These are phyloP conservation scores for Drosophila monieri DNA, from an alignment of 2,888 invertebrate species.

Conservation along the genomic window DNA sequence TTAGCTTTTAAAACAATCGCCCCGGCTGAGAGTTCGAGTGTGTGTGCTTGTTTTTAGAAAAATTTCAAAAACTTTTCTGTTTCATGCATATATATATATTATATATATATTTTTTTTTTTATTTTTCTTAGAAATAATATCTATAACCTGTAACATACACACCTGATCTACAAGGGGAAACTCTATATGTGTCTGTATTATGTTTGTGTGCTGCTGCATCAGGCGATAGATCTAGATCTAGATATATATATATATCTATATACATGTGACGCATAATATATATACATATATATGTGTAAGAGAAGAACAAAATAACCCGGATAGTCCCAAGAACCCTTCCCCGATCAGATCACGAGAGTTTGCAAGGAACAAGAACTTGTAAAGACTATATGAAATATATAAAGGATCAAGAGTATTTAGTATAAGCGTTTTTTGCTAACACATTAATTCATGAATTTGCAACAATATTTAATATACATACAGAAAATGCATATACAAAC, in stretches of 20 bases:
- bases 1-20: conserved; percentile 51
- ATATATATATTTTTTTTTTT: conserved; percentile 1
- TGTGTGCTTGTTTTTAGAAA: conserved; percentile 22
- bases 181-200: conserved; percentile 8
- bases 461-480: conserved; percentile 59
- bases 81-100: conserved; percentile 4
- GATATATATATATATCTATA: conserved; percentile 29
- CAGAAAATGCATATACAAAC: conserved; percentile 31
- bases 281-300: conserved; percentile 5
- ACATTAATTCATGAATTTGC: conserved; percentile 59
- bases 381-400: conserved; percentile 30
- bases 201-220: conserved; percentile 12
- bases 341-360: conserved; percentile 33
- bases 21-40: conserved; percentile 23
- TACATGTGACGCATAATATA: conserved; percentile 4
- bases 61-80: conserved; percentile 23
- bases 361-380: conserved; percentile 26
- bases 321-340: conserved; percentile 1
- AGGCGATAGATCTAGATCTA: conserved; percentile 10
- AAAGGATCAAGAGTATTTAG: conserved; percentile 43
- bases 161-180: neutral
- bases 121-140: conserved; percentile 22
- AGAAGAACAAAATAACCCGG: conserved; percentile 7
- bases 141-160: conserved; percentile 10
- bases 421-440: conserved; percentile 76